Conservation (phyloP, 2,113 vertebrate species). For the Caretta caretta region DNA sequence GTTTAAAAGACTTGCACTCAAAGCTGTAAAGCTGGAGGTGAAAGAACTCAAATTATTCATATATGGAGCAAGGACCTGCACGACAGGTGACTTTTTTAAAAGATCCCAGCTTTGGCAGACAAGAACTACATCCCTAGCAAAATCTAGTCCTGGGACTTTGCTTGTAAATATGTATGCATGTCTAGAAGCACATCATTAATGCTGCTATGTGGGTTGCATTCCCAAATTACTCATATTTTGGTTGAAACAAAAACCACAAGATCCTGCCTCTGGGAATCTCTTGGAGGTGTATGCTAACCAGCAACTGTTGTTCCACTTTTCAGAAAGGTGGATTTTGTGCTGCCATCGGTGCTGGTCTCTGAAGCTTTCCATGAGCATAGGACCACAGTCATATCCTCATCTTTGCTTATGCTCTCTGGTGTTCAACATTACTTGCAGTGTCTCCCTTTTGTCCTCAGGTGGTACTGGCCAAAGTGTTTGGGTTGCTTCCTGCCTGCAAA, state of each 20-base stretch:
- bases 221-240: not conserved
- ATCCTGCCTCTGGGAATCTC: not conserved
- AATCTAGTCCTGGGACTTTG: not conserved
- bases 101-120: not conserved
- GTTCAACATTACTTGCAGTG: not conserved
- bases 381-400: not conserved
- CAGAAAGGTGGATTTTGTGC: not conserved
- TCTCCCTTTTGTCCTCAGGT: not conserved
- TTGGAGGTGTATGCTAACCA: not conserved
- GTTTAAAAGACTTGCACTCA: slow-evolving; percentile 19
- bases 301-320: not conserved
- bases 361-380: not conserved
- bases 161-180: slow-evolving; percentile 3
- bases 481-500: not conserved
- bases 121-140: not conserved
- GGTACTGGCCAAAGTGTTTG: not conserved
- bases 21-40: slow-evolving; percentile 40
- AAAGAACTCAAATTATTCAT: slow-evolving; percentile 48
- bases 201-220: not conserved
- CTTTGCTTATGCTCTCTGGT: not conserved
- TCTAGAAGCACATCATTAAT: not conserved
- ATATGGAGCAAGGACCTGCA: slow-evolving; percentile 12
- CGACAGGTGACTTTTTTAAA: slow-evolving; percentile 59
- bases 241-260: not conserved
- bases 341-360: not conserved